Base-by-base conservation (phyloP, 1,140 invertebrate genomes). In the Cyclina sinensis region DNA sequence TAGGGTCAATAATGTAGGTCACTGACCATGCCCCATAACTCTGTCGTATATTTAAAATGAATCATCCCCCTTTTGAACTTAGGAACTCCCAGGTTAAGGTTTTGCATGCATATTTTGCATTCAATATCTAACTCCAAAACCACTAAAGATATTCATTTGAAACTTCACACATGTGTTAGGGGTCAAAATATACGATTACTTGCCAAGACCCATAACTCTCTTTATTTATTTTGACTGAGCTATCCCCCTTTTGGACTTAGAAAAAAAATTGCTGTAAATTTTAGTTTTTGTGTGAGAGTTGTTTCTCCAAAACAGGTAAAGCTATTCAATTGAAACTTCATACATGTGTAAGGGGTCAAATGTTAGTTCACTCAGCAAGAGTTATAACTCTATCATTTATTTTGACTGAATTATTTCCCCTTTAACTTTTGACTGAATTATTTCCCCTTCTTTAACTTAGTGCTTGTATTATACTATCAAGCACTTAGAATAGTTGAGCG, bases 81-180 rank as follows among this genome's bases (percentile, higher is more conserved):
- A 43, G 43, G 14, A 43, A 43, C 4, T 43, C 43, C 43, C 14
- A 43, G 43, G 43, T 43, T 43, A 43, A 4, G 43, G 43, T 43
- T 43, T 43, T 43, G 43, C 4, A 43, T 43, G 43, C 43, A 43
- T 7, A 43, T 43, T 43, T 43, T 43, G 43, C 51, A 14, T 54
- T 14, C 51, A 54, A 54, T 14, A 4, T 54, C 12, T 54, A 54
- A 18, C 51, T 54, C 51, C 51, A 54, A 14, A 54, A 54, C 51
- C 51, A 54, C 51, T 54, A n/a, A 54, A 54, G 51, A n/a, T 54
- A 54, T 54, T 54, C 51, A 54, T n/a, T 54, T 54, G 51, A 54
- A 54, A 54, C 51, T 54, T 54, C 51, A 54, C 51, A 54, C 51
- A 54, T n/a, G 21, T 54, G 51, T 54, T 54, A 14, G 51, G 51